Base-by-base conservation (phyloP, 2,888 invertebrate species). In the Apodemia zela region DNA sequence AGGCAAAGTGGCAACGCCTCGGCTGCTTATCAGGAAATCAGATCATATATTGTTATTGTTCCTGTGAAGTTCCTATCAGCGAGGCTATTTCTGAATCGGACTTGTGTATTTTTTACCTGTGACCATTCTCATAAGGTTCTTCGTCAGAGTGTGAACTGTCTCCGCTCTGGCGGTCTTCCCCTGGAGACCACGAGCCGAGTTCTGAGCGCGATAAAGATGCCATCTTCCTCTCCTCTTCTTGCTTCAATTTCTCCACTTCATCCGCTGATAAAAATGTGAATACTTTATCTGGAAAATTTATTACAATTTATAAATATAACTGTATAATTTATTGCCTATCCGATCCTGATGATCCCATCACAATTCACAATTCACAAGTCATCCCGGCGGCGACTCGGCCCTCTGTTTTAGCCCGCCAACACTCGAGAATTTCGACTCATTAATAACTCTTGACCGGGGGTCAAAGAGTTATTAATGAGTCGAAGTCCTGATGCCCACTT, bases 211-310 rank as follows among this genome's bases (percentile, higher is more conserved):
- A 94, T 74, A 95, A 84, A 57, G 94, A 94, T 61, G 96, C 96
- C 86, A 97, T 96, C 93, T 97, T 97, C 85, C 94, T 94, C 79
- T 97, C 97, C 93, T 98, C 98, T 93, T 98, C 98, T 81, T 97
- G 97, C 91, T 95, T 97, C 94, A 98, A 94, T 90, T 97, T 96
- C 92, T 97, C 97, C 77, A 98, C 95, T 93, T 98, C 98, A 92
- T 97, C 97, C 84, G 96, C 95, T 84, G 97, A 98, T 82, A 98
- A 93, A 92, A 97, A 98, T 88, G 97, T 96, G 93, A 98, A 98
- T 83, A 97, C 96, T 94, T 97, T 97, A 73, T 96, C 97, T 97
- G 91, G 42, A 92, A 93, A 33, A 54, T 42, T 3, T 7, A 45
- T 45, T n/a, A 42, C 38, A 38, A 38, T 13, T 0, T 15, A 42